Evolutionary conservation across 2,888 invertebrate genomes (phyloP).

Genomic region (Lycophotia porphyrea): DNA sequence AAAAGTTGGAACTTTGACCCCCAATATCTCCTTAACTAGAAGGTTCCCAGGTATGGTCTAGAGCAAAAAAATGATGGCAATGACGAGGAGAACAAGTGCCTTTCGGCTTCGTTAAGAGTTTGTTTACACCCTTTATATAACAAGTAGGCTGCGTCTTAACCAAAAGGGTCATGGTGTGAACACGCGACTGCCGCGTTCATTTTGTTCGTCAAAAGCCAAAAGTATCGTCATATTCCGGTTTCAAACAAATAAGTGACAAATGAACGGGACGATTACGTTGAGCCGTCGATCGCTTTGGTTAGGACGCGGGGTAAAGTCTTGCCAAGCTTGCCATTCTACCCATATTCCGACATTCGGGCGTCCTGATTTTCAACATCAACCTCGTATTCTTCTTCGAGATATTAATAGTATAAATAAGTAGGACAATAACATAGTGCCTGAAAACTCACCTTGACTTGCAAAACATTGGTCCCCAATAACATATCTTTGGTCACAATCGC

Average conservation of each 20-base stretch:
- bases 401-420: background rate
- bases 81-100: too few species aligned
- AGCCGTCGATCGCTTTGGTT: background rate
- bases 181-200: too few species aligned
- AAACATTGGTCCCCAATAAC: slow-evolving; percentile 93
- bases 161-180: background rate
- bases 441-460: slow-evolving; percentile 92
- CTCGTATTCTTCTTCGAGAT: background rate
- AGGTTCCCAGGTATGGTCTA: too few species aligned
- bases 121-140: too few species aligned
- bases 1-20: too few species aligned
- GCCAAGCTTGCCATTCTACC: background rate
- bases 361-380: background rate
- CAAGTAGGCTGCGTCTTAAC: background rate
- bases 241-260: background rate
- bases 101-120: too few species aligned
- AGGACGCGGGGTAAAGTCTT: background rate
- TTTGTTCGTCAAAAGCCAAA: background rate
- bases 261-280: background rate
- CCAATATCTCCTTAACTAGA: too few species aligned
- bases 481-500: slow-evolving; percentile 94
- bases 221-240: background rate
- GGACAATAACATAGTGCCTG: background rate
- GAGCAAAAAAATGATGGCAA: too few species aligned
- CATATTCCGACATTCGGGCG: background rate